phyloP scores from a whole-genome alignment of 2,113 vertebrate genomes.

The Lucifuga dentata region DNA sequence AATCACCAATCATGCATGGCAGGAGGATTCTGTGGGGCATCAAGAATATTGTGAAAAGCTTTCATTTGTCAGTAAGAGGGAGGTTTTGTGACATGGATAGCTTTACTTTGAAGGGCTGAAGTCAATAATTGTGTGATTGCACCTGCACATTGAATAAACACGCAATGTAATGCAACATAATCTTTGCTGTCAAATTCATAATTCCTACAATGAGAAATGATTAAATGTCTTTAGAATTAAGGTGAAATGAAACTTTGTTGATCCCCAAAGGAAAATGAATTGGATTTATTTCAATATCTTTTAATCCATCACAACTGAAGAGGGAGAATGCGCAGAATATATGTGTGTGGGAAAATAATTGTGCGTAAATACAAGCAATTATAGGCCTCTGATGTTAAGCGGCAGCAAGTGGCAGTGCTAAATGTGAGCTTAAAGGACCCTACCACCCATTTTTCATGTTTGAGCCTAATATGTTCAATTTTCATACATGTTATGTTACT shows the following conservation, averaged over 20 bases:
- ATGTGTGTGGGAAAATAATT: too few species aligned
- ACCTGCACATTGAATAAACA: conserved; percentile 18
- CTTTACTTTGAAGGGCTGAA: conserved; percentile 14
- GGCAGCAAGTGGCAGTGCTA: too few species aligned
- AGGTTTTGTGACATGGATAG: neutral
- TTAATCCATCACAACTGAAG: too few species aligned
- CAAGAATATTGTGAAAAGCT: conserved; percentile 14
- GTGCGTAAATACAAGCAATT: too few species aligned
- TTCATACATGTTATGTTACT: too few species aligned
- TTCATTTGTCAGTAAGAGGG: conserved; percentile 35
- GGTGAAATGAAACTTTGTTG: neutral
- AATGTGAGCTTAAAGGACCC: too few species aligned
- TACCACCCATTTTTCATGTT: too few species aligned
- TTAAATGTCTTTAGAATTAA: neutral
- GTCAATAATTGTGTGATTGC: conserved; percentile 21
- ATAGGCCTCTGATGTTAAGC: too few species aligned
- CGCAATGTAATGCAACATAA: neutral
- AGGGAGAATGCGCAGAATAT: neutral
- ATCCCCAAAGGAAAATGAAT: neutral
- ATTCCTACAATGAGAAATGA: neutral
- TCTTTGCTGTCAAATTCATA: neutral
- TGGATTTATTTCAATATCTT: too few species aligned
- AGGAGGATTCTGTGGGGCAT: conserved; percentile 14
- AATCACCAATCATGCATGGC: conserved; percentile 46
- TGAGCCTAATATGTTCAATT: too few species aligned